Conservation (phyloP, 2,797 vertebrate species). For the Babyrousa celebensis region DNA sequence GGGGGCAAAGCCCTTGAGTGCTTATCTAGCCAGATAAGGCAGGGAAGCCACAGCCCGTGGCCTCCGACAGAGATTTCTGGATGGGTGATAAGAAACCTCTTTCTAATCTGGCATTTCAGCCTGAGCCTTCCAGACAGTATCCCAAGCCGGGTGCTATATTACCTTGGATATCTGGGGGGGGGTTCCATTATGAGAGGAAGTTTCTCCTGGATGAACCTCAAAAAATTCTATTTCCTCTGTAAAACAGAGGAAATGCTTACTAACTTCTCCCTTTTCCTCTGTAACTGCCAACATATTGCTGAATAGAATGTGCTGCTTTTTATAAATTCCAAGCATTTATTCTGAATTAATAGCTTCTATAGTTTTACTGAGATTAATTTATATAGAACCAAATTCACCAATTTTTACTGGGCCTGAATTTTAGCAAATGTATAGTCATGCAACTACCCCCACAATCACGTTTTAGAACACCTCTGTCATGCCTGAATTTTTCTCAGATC, state of each 20-base stretch:
- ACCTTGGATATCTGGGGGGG: constrained; percentile 3
- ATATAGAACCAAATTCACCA: neutral
- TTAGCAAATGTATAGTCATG: neutral
- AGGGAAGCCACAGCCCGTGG: constrained; percentile 11
- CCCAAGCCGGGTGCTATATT: neutral
- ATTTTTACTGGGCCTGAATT: neutral
- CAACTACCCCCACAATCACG: neutral
- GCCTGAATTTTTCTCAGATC: neutral
- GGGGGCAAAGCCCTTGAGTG: constrained; percentile 41
- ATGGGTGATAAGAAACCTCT: constrained; percentile 67
- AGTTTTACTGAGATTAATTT: constrained; percentile 12
- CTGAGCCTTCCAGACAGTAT: neutral
- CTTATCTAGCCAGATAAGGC: constrained; percentile 71
- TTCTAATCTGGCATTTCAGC: constrained; percentile 68
- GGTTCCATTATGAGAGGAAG: neutral
- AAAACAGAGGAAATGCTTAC: neutral
- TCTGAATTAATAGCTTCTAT: constrained; percentile 12
- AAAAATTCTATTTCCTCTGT: neutral
- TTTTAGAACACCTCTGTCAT: neutral
- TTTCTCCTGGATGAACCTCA: constrained; percentile 16
- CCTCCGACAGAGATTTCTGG: constrained; percentile 63
- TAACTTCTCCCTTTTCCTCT: neutral
- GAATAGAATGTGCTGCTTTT: constrained; percentile 15
- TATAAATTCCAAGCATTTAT: neutral
- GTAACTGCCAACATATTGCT: neutral